phyloP scores from a whole-genome alignment of 2,888 invertebrate genomes.

The Leptopilina drosophilae region DNA sequence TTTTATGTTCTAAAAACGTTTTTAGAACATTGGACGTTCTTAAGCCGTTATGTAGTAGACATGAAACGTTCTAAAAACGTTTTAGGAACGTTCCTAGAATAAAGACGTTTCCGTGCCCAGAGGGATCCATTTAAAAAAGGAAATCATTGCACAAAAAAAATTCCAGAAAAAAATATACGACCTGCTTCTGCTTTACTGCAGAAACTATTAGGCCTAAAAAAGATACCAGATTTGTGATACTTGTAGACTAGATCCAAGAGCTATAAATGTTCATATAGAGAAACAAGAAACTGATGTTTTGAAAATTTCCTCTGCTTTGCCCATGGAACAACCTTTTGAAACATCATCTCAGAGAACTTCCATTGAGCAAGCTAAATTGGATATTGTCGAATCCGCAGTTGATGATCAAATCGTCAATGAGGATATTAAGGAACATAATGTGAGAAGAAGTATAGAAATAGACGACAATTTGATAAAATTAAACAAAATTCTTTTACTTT shows the following conservation, averaged over 20 bases:
- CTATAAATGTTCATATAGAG: background rate
- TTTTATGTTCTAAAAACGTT: too few relatives aligned
- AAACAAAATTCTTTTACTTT: too few relatives aligned
- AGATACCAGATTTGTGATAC: background rate
- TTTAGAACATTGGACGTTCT: too few relatives aligned
- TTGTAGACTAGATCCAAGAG: background rate
- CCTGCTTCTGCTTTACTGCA: background rate
- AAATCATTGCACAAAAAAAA: background rate
- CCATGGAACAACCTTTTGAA: background rate
- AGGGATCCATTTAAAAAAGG: background rate
- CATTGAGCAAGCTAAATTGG: background rate
- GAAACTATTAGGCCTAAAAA: background rate
- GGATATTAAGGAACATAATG: too few relatives aligned
- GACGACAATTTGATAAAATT: too few relatives aligned
- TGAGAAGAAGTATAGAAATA: too few relatives aligned
- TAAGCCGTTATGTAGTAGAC: too few relatives aligned
- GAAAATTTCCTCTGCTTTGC: background rate
- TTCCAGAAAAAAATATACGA: background rate
- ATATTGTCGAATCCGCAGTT: too few relatives aligned
- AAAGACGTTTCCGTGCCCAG: too few relatives aligned
- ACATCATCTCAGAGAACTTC: background rate
- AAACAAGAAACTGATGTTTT: background rate
- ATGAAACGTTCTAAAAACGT: too few relatives aligned
- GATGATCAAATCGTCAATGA: too few relatives aligned
- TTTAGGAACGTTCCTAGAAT: too few relatives aligned